Evolutionary conservation across 2,113 vertebrate genomes (phyloP).

Genomic region (Ptyas mucosa): DNA sequence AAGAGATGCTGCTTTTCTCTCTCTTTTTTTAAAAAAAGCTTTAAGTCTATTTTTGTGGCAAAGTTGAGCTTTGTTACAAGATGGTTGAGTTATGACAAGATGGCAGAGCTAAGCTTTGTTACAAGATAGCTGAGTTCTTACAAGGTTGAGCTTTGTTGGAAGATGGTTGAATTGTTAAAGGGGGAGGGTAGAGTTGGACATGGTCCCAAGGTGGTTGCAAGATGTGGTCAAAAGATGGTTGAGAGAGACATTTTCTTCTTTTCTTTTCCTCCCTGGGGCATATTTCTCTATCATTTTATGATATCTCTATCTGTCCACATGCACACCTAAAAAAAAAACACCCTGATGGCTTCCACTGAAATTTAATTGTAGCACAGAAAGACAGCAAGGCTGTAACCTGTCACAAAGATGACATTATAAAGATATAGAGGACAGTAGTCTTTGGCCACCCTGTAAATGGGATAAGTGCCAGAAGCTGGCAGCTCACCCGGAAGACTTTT

Average conservation of each 20-base stretch:
- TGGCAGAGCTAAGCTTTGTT: background rate
- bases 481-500: background rate
- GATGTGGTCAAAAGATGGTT: background rate
- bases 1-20: background rate
- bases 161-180: background rate
- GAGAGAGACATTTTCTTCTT: background rate
- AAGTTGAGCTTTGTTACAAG: background rate
- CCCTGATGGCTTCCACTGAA: background rate
- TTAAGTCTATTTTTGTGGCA: background rate
- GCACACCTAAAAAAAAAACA: background rate
- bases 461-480: background rate
- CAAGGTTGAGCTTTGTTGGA: background rate
- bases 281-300: background rate
- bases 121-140: background rate
- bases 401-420: background rate
- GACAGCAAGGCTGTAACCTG: background rate
- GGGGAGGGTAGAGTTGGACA: background rate
- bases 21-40: background rate
- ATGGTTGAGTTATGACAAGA: background rate
- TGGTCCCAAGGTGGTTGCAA: background rate
- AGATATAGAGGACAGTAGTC: background rate
- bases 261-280: background rate
- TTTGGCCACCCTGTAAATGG: background rate
- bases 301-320: background rate
- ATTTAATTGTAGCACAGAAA: background rate